A percentile compares a stretch with the other conserved stretches of the same genome.
These are phyloP conservation scores for Amphipoea lucens DNA, from an alignment of 2,888 invertebrate genomes.

Conservation along the genomic window DNA sequence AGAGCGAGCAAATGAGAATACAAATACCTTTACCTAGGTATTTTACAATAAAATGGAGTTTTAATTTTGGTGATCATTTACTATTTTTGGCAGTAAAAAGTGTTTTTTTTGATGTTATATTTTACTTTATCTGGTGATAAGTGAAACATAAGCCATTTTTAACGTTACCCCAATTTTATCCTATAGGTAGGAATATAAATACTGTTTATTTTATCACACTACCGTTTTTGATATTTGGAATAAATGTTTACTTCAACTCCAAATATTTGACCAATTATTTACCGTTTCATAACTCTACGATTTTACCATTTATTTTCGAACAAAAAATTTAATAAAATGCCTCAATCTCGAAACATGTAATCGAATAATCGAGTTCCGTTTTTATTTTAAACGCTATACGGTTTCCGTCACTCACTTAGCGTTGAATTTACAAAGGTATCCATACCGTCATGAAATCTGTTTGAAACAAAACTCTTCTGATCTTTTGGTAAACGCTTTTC, in stretches of 20 bases:
- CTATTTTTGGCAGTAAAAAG: no score
- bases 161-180: no score
- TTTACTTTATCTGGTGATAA: no score
- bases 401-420: neutral
- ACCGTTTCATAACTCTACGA: no score
- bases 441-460: neutral
- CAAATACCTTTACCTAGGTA: no score
- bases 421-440: constrained; percentile 1
- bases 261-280: neutral
- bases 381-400: neutral
- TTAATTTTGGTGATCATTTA: no score
- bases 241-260: neutral
- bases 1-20: no score
- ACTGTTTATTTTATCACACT: neutral
- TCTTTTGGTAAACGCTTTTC: neutral
- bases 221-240: neutral
- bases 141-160: no score
- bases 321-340: neutral
- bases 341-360: neutral
- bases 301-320: neutral
- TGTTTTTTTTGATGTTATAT: no score
- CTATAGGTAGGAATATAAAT: neutral
- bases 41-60: no score
- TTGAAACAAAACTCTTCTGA: constrained; percentile 1
- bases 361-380: neutral